Percentiles rank a stretch among this genome's conserved stretches.
These are phyloP conservation scores for Botrylloides violaceus DNA, from an alignment of 23 tunicate genomes.

Conservation along the genomic window DNA sequence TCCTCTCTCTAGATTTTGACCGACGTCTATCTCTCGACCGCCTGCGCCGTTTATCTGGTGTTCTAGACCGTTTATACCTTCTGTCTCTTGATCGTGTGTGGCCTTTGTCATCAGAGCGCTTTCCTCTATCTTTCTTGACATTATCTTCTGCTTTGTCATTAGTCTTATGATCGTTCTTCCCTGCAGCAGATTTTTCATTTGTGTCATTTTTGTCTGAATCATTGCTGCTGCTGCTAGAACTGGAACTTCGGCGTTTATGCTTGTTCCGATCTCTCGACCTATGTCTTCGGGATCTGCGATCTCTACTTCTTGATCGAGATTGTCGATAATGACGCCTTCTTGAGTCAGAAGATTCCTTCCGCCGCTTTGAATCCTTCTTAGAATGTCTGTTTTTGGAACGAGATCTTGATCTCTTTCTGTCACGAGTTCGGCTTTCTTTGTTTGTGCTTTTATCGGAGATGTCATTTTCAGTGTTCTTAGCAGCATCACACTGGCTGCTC, in stretches of 20 bases:
- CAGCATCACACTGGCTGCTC: too few species aligned
- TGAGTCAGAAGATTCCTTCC: neutral
- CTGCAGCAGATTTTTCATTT: neutral
- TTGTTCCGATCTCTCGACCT: constrained; percentile 7
- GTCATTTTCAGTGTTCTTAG: neutral
- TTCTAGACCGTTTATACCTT: constrained; percentile 34
- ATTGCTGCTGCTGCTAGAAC: constrained; percentile 9
- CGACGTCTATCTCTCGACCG: constrained; percentile 58
- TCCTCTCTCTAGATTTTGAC: constrained; percentile 22
- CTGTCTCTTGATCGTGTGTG: neutral
- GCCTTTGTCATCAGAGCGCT: neutral
- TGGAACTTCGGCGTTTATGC: constrained; percentile 6
- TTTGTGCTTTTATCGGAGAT: neutral
- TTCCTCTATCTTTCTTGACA: constrained; percentile 1
- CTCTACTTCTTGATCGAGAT: constrained; percentile 3
- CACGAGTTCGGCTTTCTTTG: neutral
- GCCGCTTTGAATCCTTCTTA: neutral
- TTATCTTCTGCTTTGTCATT: constrained; percentile 3
- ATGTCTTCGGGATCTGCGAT: neutral
- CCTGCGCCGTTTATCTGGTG: constrained; percentile 25
- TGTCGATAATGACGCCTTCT: constrained; percentile 8
- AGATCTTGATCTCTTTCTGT: constrained; percentile 11
- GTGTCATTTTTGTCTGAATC: constrained; percentile 1
- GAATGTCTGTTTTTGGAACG: neutral
- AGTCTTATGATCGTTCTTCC: neutral